Evolutionary conservation across 64 coral and sea anemone genomes (phyloP).

Genomic region (Exaiptasia diaphana): DNA sequence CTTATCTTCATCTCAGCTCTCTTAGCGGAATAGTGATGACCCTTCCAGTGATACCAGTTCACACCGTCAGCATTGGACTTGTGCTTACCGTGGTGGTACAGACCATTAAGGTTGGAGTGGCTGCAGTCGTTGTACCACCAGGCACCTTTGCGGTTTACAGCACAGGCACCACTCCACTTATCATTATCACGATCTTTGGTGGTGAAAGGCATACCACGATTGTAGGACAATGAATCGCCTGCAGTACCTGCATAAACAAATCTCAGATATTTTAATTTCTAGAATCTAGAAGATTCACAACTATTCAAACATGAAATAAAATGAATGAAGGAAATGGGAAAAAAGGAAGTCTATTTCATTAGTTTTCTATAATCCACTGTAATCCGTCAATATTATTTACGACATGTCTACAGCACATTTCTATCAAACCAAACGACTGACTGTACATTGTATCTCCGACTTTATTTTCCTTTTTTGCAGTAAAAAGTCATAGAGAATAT

Average conservation of each 20-base stretch:
- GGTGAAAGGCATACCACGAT: not conserved
- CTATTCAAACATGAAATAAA: too few species aligned
- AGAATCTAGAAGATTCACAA: too few species aligned
- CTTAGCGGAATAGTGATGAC: not conserved
- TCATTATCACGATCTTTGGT: constrained; percentile 34
- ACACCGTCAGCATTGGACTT: constrained; percentile 25
- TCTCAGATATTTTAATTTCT: too few species aligned
- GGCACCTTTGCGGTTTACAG: not conserved
- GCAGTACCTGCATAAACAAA: constrained; percentile 31
- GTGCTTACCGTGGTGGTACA: not conserved
- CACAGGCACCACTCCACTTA: not conserved
- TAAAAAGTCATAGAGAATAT: too few species aligned
- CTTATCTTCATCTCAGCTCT: constrained; percentile 29
- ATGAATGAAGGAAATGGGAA: too few species aligned
- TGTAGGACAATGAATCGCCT: constrained; percentile 27
- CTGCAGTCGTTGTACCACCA: constrained; percentile 42
- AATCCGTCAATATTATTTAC: too few species aligned
- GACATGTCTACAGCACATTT: too few species aligned
- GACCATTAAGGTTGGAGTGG: constrained; percentile 43
- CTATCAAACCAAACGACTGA: too few species aligned
- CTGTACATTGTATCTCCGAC: too few species aligned
- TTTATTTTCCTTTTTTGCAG: too few species aligned
- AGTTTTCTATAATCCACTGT: too few species aligned
- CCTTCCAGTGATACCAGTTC: constrained; percentile 37
- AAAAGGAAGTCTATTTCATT: too few species aligned